Evolutionary conservation across 2,113 vertebrate species (phyloP), one percentile per base, ranked within the genome.

Genomic region (Murina feae): DNA sequence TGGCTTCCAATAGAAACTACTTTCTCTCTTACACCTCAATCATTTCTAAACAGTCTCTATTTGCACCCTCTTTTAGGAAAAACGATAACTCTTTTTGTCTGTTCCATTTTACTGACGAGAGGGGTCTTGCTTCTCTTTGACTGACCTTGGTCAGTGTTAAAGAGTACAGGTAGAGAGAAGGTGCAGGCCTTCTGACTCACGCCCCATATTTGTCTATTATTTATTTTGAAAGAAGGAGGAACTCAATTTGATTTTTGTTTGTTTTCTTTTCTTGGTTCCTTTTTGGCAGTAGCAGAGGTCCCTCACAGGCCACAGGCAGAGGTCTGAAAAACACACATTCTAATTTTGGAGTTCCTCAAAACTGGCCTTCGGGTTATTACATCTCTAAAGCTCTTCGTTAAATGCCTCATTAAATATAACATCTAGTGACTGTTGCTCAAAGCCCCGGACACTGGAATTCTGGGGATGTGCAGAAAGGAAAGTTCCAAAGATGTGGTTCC

Each of bases 151-250:
- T 30, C 75, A 51, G 20, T 16, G 13, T 86, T 86, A 68, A 42
- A 78, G 51, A 86, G n/a, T 37, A 65, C 65, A 76, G 20, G 39
- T 1, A 92, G 8, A n/a, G n/a, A n/a, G n/a, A 74, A 85, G 65
- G 47, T 13, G 37, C 37, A 76, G 32, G 71, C 82, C 86, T 91
- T 65, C 55, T 80, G 88, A 84, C 39, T 86, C 39, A 4, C 25
- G 23, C 7, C 37, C 3, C n/a, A 32, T 39, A 42, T 37, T 81
- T 68, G 86, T 39, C 9, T 66, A 35, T 74, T 37, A 66, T 42
- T 74, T 95, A 42, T 88, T 93, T 92, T 78, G 28, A 93, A 76
- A 39, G 37, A 89, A 95, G 63, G 71, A 79, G 37, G 58, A 88
- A 94, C 66, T 80, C 51, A 42, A 13, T 79, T 86, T 78, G 81